A percentile compares a stretch with the other conserved stretches of the same genome.
phyloP scores from a whole-genome alignment of 2,888 invertebrate genomes.

The Thumatha senex region DNA sequence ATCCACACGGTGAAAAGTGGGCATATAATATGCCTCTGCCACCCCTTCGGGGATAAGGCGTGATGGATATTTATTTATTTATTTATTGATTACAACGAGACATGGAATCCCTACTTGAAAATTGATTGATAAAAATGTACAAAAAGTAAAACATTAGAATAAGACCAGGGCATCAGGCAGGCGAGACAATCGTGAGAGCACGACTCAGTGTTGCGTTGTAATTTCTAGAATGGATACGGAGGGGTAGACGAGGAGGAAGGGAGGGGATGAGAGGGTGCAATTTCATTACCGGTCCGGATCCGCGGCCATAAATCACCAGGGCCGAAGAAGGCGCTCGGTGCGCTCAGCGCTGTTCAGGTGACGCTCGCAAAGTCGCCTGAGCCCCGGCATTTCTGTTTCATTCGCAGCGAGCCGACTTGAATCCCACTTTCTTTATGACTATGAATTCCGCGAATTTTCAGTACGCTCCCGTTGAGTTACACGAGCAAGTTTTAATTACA shows the following conservation, averaged over 20 bases:
- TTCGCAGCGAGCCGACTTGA: constrained; percentile 57
- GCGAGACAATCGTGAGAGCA: constrained; percentile 60
- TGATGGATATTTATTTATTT: too few species aligned
- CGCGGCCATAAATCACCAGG: constrained; percentile 82
- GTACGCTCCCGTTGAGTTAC: constrained; percentile 48
- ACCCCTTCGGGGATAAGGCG: too few species aligned
- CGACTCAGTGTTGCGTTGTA: constrained; percentile 77
- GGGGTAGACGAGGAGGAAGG: constrained; percentile 50
- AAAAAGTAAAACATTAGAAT: constrained; percentile 63
- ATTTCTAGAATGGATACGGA: constrained; percentile 79
- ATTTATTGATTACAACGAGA: constrained; percentile 3
- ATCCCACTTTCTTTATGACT: constrained; percentile 78
- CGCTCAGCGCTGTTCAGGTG: constrained; percentile 79
- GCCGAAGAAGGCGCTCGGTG: constrained; percentile 78
- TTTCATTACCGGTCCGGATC: constrained; percentile 84
- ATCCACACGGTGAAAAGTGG: too few species aligned
- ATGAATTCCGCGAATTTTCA: constrained; percentile 69
- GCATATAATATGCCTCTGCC: too few species aligned
- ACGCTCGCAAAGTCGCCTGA: constrained; percentile 77
- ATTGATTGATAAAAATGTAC: constrained; percentile 50
- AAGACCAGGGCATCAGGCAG: constrained; percentile 47
- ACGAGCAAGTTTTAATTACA: constrained; percentile 72
- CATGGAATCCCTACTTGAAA: constrained; percentile 17
- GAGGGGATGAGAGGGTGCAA: constrained; percentile 78
- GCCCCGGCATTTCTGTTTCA: constrained; percentile 73